phyloP scores from a whole-genome alignment of 2,888 invertebrate species.

The Drosophila parthenogenetica region DNA sequence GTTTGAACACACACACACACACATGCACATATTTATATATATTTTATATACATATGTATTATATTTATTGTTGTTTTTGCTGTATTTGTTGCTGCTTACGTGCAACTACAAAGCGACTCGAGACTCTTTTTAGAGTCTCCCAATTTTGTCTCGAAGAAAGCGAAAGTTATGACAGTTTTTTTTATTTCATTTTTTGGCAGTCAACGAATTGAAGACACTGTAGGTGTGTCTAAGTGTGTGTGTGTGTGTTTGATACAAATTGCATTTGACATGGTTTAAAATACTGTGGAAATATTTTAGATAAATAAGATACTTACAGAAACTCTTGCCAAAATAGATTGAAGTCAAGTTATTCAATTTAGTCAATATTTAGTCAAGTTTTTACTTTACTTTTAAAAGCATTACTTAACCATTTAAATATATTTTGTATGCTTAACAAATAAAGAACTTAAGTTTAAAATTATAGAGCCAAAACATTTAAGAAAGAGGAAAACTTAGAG shows the following conservation, averaged over 20 bases:
- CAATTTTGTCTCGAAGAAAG: slow-evolving; percentile 59
- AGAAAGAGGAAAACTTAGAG: too few species aligned
- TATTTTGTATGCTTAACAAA: too few species aligned
- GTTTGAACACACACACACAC: slow-evolving; percentile 27
- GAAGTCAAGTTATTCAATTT: too few species aligned
- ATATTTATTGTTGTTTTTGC: slow-evolving; percentile 21
- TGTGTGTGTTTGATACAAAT: slow-evolving; percentile 55
- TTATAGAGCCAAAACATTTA: too few species aligned
- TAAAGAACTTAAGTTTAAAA: too few species aligned
- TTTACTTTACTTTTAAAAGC: too few species aligned
- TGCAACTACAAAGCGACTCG: slow-evolving; percentile 62
- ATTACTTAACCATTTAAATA: too few species aligned
- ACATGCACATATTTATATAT: slow-evolving; percentile 42
- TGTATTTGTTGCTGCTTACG: slow-evolving; percentile 57
- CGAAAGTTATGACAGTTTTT: slow-evolving; percentile 73
- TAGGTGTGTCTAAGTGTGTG: slow-evolving; percentile 6
- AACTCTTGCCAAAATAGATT: too few species aligned
- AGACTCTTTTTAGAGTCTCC: slow-evolving; percentile 35
- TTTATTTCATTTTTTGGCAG: slow-evolving; percentile 53
- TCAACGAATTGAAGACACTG: slow-evolving; percentile 60
- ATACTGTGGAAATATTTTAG: slow-evolving; percentile 9
- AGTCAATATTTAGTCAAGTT: too few species aligned
- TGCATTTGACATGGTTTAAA: slow-evolving; percentile 61
- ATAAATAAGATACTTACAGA: neutral
- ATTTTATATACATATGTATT: slow-evolving; percentile 40